Percentiles rank a stretch among this genome's conserved stretches.
Evolutionary conservation across 2,888 invertebrate genomes (phyloP).

Genomic region (Aphidius colemani): DNA sequence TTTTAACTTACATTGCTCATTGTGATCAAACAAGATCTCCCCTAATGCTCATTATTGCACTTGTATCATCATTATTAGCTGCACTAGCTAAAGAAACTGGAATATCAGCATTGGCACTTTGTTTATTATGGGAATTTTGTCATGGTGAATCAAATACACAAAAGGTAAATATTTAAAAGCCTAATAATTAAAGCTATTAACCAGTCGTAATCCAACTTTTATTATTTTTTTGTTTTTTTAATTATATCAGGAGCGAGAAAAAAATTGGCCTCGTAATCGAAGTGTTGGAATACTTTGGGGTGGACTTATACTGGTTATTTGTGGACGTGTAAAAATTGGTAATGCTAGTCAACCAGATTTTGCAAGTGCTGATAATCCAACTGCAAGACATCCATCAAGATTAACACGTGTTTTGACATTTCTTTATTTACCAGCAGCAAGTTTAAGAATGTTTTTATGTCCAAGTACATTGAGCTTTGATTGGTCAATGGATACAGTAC

Average conservation of each 20-base stretch:
- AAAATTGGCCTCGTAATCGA: conserved; percentile 65
- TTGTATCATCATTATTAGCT: conserved; percentile 73
- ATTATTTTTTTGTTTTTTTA: neutral
- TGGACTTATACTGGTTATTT: conserved; percentile 72
- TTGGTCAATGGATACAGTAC: conserved; percentile 98
- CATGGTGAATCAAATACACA: conserved; percentile 51
- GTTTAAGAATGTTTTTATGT: conserved; percentile 83
- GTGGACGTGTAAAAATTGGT: conserved; percentile 79
- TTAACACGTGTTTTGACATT: conserved; percentile 88
- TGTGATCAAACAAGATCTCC: conserved; percentile 55
- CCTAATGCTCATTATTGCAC: conserved; percentile 48
- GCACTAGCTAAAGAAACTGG: conserved; percentile 96
- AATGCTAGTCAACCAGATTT: conserved; percentile 77
- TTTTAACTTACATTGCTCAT: conserved; percentile 84
- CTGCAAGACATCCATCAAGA: conserved; percentile 82
- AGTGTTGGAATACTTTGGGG: conserved; percentile 72
- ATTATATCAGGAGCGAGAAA: conserved; percentile 39
- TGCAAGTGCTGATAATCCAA: conserved; percentile 94
- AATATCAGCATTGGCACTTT: conserved; percentile 87
- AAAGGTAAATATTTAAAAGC: conserved; percentile 45
- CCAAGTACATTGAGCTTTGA: conserved; percentile 92
- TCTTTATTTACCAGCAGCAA: conserved; percentile 88
- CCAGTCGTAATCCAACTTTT: too few relatives aligned
- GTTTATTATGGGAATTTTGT: conserved; percentile 83
- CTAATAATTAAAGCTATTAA: too few relatives aligned